These are phyloP conservation scores for Enteromius paludinosus DNA, from an alignment of 2,797 vertebrate genomes.

Conservation along the genomic window DNA sequence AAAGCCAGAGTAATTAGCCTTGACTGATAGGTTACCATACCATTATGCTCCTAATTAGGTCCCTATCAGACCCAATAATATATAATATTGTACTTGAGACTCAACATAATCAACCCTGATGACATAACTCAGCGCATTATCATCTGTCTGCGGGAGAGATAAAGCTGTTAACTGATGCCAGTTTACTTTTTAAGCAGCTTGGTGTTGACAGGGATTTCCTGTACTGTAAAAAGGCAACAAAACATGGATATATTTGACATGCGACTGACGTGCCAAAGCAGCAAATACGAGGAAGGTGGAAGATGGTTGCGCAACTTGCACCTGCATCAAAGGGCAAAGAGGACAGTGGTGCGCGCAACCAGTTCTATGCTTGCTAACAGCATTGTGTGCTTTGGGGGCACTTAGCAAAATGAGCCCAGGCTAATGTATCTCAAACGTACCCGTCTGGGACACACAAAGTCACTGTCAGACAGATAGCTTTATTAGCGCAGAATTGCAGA, in stretches of 20 bases:
- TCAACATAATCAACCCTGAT: constrained; percentile 71
- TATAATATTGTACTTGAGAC: constrained; percentile 68
- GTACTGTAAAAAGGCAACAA: constrained; percentile 4
- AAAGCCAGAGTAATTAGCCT: constrained; percentile 76
- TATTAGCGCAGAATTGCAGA: constrained; percentile 54
- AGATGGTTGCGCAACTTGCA: neutral
- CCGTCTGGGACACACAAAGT: constrained; percentile 29
- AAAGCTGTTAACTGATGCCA: constrained; percentile 47
- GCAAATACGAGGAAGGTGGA: neutral
- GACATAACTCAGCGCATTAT: constrained; percentile 72
- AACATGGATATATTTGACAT: neutral
- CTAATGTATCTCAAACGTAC: constrained; percentile 47
- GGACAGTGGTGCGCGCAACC: neutral
- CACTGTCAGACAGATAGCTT: constrained; percentile 46
- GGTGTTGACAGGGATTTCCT: constrained; percentile 33
- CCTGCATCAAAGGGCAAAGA: neutral
- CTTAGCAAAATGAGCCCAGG: constrained; percentile 48
- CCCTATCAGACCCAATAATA: constrained; percentile 78
- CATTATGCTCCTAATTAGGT: constrained; percentile 78
- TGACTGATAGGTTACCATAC: constrained; percentile 76
- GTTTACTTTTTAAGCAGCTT: constrained; percentile 30
- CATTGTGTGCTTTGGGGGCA: constrained; percentile 32
- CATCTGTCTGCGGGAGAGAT: constrained; percentile 66
- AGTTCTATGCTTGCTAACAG: constrained; percentile 20
- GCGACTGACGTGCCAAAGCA: neutral